Evolutionary conservation across 1,140 invertebrate species (phyloP).

Genomic region (Drosophila kurseongensis): DNA sequence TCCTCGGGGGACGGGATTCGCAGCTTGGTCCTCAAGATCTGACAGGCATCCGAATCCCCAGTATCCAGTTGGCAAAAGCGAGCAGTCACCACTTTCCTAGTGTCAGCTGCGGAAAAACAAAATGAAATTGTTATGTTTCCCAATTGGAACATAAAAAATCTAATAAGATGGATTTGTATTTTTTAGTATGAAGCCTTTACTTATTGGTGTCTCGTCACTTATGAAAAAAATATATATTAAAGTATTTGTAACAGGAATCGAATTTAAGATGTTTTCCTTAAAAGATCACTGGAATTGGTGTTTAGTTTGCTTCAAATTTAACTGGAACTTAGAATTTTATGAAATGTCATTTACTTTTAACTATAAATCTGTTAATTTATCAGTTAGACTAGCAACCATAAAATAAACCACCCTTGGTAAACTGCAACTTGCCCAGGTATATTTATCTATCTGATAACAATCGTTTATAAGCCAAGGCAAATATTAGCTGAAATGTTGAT

Average conservation of each 20-base stretch:
- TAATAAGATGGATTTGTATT: too few species aligned
- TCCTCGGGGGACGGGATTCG: conserved; percentile 37
- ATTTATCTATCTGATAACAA: conserved; percentile 3
- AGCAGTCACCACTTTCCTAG: conserved; percentile 68
- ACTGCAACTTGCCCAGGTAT: neutral
- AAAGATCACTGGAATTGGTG: too few species aligned
- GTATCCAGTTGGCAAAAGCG: conserved; percentile 82
- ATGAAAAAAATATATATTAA: too few species aligned
- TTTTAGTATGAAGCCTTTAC: too few species aligned
- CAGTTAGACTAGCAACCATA: neutral
- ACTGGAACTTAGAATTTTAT: too few species aligned
- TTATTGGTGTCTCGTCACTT: too few species aligned
- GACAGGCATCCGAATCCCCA: conserved; percentile 76
- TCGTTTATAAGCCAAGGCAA: neutral
- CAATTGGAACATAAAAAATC: too few species aligned
- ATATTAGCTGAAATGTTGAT: neutral
- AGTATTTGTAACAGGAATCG: too few species aligned
- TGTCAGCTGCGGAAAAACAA: conserved; percentile 41
- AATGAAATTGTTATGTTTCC: neutral
- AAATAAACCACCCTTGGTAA: neutral
- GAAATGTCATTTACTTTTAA: neutral
- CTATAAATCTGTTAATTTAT: neutral
- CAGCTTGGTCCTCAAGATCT: conserved; percentile 65
- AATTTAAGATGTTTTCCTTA: too few species aligned
- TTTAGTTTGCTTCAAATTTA: too few species aligned